These are phyloP conservation scores for Hoplostethus mediterraneus DNA, from an alignment of 2,797 vertebrate genomes.

Conservation along the genomic window DNA sequence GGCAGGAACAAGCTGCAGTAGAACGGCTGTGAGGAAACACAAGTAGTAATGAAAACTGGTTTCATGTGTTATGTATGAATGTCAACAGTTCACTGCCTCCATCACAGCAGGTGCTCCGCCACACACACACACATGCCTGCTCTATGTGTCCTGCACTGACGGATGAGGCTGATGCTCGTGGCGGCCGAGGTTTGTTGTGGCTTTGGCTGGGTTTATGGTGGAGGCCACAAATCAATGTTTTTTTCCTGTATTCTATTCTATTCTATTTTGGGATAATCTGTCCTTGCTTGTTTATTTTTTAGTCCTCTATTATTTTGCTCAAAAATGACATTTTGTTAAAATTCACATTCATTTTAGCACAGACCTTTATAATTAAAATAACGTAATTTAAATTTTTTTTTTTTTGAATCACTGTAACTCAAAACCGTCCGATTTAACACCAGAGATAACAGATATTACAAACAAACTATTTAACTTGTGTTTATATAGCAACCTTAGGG, in stretches of 20 bases:
- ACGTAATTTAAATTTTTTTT: not conserved
- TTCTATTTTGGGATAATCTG: no score
- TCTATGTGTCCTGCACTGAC: not conserved
- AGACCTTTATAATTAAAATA: not conserved
- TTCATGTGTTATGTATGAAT: conserved; percentile 34
- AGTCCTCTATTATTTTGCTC: no score
- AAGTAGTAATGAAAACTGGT: conserved; percentile 40
- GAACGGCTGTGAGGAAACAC: conserved; percentile 23
- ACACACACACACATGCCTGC: not conserved
- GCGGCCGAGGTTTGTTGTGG: conserved; percentile 1
- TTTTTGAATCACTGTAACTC: not conserved
- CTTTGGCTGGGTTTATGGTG: conserved; percentile 15
- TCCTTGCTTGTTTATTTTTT: not conserved
- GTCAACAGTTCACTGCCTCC: conserved; percentile 38
- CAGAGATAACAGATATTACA: not conserved
- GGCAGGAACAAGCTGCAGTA: conserved; percentile 30
- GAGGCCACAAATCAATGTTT: not conserved
- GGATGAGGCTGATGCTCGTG: not conserved
- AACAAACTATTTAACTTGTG: no score
- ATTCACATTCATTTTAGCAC: not conserved
- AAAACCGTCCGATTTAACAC: not conserved
- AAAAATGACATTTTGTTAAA: no score
- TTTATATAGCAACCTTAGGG: not conserved
- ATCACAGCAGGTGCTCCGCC: conserved; percentile 24
- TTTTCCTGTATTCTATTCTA: not conserved